phyloP scores from a whole-genome alignment of 2,888 invertebrate species.

The Harpalus rubripes region DNA sequence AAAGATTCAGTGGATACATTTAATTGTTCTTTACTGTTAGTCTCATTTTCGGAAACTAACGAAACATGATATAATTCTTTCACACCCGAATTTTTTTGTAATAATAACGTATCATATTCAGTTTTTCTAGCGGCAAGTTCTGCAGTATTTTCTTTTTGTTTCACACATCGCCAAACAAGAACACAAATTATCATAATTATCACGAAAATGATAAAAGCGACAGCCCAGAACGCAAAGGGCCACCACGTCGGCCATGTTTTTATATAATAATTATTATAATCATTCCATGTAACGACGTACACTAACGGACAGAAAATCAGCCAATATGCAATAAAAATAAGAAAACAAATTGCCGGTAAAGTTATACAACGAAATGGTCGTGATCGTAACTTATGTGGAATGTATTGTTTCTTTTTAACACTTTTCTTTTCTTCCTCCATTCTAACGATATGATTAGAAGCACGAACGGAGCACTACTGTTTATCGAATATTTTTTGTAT shows the following conservation, averaged over 20 bases:
- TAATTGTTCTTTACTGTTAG: slow-evolving; percentile 23
- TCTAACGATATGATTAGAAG: neutral
- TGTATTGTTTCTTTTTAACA: slow-evolving; percentile 55
- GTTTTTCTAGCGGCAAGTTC: slow-evolving; percentile 11
- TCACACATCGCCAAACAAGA: slow-evolving; percentile 71
- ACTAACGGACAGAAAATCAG: slow-evolving; percentile 74
- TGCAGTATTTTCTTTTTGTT: slow-evolving; percentile 24
- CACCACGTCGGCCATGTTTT: slow-evolving; percentile 68
- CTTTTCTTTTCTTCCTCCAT: slow-evolving; percentile 34
- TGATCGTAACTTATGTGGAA: slow-evolving; percentile 69
- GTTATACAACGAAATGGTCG: slow-evolving; percentile 72
- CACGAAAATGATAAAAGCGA: slow-evolving; percentile 70
- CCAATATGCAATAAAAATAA: slow-evolving; percentile 75
- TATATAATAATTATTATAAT: slow-evolving; percentile 58
- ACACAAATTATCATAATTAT: slow-evolving; percentile 72
- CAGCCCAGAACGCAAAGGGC: slow-evolving; percentile 70
- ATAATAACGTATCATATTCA: slow-evolving; percentile 45
- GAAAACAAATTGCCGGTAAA: slow-evolving; percentile 70
- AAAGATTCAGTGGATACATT: slow-evolving; percentile 30
- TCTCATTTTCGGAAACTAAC: neutral
- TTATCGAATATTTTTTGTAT: slow-evolving; percentile 32
- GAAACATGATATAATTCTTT: slow-evolving; percentile 59
- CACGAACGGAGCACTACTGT: slow-evolving; percentile 18
- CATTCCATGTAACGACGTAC: slow-evolving; percentile 70
- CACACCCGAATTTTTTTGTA: slow-evolving; percentile 12